Evolutionary conservation across 2,888 invertebrate genomes (phyloP).

Genomic region (Hybos culiciformis): DNA sequence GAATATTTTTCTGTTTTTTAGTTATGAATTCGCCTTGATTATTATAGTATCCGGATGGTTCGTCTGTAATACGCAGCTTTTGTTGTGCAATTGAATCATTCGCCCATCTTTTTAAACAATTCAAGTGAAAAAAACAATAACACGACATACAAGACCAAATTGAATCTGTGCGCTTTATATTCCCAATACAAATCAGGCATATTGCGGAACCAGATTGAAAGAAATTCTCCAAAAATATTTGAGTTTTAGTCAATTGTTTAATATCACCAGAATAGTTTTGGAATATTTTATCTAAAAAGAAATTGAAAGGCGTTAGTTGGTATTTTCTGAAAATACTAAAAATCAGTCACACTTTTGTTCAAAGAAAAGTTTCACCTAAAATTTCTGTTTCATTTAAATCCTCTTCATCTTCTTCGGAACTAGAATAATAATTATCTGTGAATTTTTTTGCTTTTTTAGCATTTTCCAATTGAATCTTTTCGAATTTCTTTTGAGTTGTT

Average conservation of each 20-base stretch:
- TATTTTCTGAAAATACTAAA: too few species aligned
- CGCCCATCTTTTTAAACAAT: constrained; percentile 85
- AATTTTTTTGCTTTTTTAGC: constrained; percentile 39
- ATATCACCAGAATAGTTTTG: constrained; percentile 38
- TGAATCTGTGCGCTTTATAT: constrained; percentile 63
- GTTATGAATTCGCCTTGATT: constrained; percentile 33
- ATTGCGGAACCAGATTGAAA: constrained; percentile 67
- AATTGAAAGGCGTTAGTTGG: too few species aligned
- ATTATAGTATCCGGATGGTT: constrained; percentile 36
- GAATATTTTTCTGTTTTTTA: constrained; percentile 35
- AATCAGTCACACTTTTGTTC: neutral
- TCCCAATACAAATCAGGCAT: constrained; percentile 83
- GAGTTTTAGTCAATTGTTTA: constrained; percentile 44
- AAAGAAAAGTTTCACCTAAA: constrained; percentile 32
- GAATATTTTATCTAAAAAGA: constrained; percentile 35
- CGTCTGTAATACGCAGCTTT: constrained; percentile 43
- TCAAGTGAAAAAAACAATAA: constrained; percentile 71
- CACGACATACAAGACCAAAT: constrained; percentile 83
- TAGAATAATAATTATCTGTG: constrained; percentile 37
- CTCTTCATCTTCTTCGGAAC: constrained; percentile 42
- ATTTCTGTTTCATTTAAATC: constrained; percentile 38
- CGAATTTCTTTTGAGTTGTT: constrained; percentile 24
- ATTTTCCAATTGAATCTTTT: constrained; percentile 37
- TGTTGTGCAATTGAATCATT: constrained; percentile 69
- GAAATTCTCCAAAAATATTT: constrained; percentile 61